Evolutionary conservation across 2,797 vertebrate species (phyloP).

Genomic region (Lutjanus argentimaculatus): DNA sequence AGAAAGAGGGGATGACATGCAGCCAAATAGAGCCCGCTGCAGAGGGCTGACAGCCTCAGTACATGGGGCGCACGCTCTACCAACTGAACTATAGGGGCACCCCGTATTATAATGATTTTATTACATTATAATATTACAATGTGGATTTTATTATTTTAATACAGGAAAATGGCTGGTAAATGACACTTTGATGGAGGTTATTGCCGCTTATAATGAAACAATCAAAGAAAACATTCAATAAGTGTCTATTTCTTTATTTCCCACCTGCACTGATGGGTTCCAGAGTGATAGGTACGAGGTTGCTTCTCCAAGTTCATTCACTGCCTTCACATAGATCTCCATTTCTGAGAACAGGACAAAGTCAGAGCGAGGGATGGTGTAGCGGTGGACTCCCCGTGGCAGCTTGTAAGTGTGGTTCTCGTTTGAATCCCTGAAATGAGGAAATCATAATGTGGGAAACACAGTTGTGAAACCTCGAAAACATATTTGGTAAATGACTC

Average conservation of each 20-base stretch:
- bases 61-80: no score
- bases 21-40: no score
- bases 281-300: conserved; percentile 78
- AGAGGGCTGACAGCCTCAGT: no score
- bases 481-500: conserved; percentile 28
- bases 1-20: no score
- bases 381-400: conserved; percentile 65
- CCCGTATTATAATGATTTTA: no score
- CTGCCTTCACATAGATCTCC: conserved; percentile 87
- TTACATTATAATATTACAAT: not conserved
- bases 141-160: no score
- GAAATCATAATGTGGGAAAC: conserved; percentile 20
- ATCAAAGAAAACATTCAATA: not conserved
- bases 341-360: conserved; percentile 84
- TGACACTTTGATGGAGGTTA: not conserved
- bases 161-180: not conserved
- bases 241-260: not conserved
- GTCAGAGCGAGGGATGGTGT: conserved; percentile 82
- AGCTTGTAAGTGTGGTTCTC: conserved; percentile 55
- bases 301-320: conserved; percentile 88
- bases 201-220: not conserved
- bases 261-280: conserved; percentile 90
- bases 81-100: no score
- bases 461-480: not conserved
- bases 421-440: conserved; percentile 61